A percentile compares a stretch with the other conserved stretches of the same genome.
Evolutionary conservation across 2,888 invertebrate genomes (phyloP).

Genomic region (Corythucha ciliata): DNA sequence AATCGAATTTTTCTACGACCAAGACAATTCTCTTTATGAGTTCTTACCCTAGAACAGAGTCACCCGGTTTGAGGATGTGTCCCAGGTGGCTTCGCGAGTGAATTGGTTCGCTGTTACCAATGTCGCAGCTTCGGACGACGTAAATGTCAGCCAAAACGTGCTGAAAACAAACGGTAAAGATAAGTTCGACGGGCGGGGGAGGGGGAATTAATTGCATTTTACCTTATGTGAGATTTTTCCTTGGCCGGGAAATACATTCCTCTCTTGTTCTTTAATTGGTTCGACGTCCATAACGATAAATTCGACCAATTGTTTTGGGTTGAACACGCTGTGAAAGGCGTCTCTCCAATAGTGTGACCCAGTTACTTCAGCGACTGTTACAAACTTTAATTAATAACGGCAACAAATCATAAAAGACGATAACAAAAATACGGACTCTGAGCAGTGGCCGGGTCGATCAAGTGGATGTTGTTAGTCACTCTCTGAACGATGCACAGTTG

Average conservation of each 20-base stretch:
- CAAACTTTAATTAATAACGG: background rate
- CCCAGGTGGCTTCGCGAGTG: slow-evolving; percentile 92
- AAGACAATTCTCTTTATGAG: background rate
- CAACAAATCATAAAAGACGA: slow-evolving; percentile 7
- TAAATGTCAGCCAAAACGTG: slow-evolving; percentile 89
- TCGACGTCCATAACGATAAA: slow-evolving; percentile 94
- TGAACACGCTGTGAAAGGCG: slow-evolving; percentile 79
- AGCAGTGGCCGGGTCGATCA: slow-evolving; percentile 83
- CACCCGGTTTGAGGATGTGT: slow-evolving; percentile 83
- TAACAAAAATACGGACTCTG: slow-evolving; percentile 54
- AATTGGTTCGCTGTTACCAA: slow-evolving; percentile 71
- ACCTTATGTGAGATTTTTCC: slow-evolving; percentile 73
- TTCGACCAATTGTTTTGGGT: slow-evolving; percentile 82
- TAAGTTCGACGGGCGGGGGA: background rate
- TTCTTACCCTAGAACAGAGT: slow-evolving; percentile 77
- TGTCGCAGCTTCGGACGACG: slow-evolving; percentile 77
- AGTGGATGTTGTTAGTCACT: slow-evolving; percentile 79
- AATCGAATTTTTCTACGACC: background rate
- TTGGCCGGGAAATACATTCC: slow-evolving; percentile 74
- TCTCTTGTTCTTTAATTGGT: slow-evolving; percentile 61
- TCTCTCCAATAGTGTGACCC: slow-evolving; percentile 73
- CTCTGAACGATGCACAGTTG: slow-evolving; percentile 79
- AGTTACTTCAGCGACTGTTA: slow-evolving; percentile 71
- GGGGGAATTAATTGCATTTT: slow-evolving; percentile 18
- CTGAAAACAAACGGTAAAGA: slow-evolving; percentile 39